Evolutionary conservation across 2,888 invertebrate genomes (phyloP), one percentile per base, ranked within the genome.

Genomic region (Yponomeuta malinellus): DNA sequence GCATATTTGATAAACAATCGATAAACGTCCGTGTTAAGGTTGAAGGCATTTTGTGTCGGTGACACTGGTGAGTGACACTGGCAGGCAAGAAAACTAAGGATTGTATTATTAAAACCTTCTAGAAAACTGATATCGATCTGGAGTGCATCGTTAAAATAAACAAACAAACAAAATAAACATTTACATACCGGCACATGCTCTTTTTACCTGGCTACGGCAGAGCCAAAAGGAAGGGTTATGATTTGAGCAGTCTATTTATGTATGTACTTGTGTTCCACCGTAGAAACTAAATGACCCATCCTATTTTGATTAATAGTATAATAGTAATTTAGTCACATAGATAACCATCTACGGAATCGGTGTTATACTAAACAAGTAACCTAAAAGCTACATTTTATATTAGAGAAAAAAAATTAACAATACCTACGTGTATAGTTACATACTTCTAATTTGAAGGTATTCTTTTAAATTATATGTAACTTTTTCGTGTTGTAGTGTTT

Each of bases 1-100:
- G 83, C 87, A 89, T 89, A 86, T 81, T 84, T 83, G 84, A 87
- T 86, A 84, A 86, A 87, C 84, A 82, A 83, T 86, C 84, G 80
- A 85, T 86, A 85, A 86, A 82, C 78, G 80, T 79, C 77, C 15
- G 76, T 76, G 29, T 31, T 59, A 59, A 59, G 52, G 52, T 15
- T 65, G 65, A 29, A 33, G 31, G 29, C 65, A 65, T 33, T 65
- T 65, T 10, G 33, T 31, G n/a, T 65, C 65, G 33, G 10, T 29
- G 31, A 64, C 29, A 29, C n/a, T 29, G 15, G 6, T 1, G 6
- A 23, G 31, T 48, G 48, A 10, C 68, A 68, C 23, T 68, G 23
- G 29, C 48, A 23, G 48, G 5, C 52, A 68, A 43, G 68, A 23
- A 52, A 52, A 67, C 33, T 67, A 1, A 43, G 43, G 8, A 43